phyloP scores from a whole-genome alignment of 2,797 vertebrate species.

The Hypotaenidia okinawae region DNA sequence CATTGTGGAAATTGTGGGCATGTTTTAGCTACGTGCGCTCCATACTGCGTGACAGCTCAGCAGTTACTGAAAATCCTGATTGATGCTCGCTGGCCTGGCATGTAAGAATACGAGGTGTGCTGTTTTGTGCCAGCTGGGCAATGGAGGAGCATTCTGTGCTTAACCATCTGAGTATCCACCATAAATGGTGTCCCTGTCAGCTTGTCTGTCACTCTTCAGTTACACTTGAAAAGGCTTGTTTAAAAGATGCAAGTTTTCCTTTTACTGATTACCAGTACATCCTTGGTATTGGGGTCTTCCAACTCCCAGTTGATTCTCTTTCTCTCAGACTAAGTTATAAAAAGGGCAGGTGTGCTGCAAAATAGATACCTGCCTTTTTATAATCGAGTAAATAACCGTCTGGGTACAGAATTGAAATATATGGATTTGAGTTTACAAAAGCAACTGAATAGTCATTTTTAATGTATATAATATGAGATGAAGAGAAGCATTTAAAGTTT shows the following conservation, averaged over 20 bases:
- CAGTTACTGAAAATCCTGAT: conserved; percentile 66
- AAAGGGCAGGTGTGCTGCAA: background rate
- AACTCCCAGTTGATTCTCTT: background rate
- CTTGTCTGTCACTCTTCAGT: conserved; percentile 35
- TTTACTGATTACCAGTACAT: background rate
- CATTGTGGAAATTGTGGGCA: background rate
- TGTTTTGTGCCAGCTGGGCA: background rate
- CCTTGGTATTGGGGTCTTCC: background rate
- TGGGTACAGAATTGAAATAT: background rate
- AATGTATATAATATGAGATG: background rate
- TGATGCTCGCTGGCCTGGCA: conserved; percentile 68
- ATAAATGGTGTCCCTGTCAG: conserved; percentile 62
- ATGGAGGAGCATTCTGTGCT: conserved; percentile 20
- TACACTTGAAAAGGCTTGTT: background rate
- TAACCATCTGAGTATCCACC: conserved; percentile 55
- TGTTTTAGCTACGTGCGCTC: accelerated
- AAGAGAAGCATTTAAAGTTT: conserved; percentile 19
- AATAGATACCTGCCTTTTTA: background rate
- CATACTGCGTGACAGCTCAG: conserved; percentile 56
- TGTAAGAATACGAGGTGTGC: background rate
- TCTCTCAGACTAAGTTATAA: background rate
- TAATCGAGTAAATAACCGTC: background rate
- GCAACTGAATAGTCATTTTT: background rate
- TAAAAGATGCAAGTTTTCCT: background rate
- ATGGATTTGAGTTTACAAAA: background rate